Conservation (phyloP, 2,888 invertebrate species). For the Chrysolina oricalcia region DNA sequence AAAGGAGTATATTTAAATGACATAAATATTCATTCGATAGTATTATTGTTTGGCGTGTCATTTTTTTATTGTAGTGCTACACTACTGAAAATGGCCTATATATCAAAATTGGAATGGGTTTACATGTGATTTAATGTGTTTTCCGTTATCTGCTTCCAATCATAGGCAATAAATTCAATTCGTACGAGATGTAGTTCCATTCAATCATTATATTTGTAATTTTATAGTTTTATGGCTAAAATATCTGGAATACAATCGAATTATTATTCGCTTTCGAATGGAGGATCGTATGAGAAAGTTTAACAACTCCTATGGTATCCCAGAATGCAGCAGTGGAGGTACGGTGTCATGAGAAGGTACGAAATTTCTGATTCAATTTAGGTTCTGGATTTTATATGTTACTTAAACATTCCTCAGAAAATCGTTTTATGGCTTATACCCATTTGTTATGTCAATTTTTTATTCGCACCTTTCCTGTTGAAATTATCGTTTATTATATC, state of each 20-base stretch:
- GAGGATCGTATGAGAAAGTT: conserved; percentile 27
- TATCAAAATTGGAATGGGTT: conserved; percentile 40
- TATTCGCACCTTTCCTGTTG: too few relatives aligned
- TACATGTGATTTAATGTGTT: conserved; percentile 47
- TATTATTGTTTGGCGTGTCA: not conserved
- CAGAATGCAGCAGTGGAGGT: conserved; percentile 16
- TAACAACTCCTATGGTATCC: not conserved
- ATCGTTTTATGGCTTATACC: too few relatives aligned
- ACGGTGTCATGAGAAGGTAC: not conserved
- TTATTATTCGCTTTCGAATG: conserved; percentile 44
- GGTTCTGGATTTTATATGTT: too few relatives aligned
- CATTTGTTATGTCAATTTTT: too few relatives aligned
- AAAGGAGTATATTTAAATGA: not conserved
- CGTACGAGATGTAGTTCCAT: conserved; percentile 40
- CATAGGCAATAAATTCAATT: conserved; percentile 41
- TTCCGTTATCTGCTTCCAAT: conserved; percentile 42
- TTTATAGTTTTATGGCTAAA: conserved; percentile 37
- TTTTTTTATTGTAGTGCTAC: conserved; percentile 4
- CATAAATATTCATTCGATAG: conserved; percentile 7
- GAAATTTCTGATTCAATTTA: too few relatives aligned
- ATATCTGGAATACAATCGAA: conserved; percentile 46
- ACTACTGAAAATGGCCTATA: conserved; percentile 22
- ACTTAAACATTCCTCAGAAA: too few relatives aligned
- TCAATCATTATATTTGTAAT: conserved; percentile 44
- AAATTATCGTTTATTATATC: too few relatives aligned